Conservation (phyloP, 2,888 invertebrate genomes). For the Petrophora chlorosata region DNA sequence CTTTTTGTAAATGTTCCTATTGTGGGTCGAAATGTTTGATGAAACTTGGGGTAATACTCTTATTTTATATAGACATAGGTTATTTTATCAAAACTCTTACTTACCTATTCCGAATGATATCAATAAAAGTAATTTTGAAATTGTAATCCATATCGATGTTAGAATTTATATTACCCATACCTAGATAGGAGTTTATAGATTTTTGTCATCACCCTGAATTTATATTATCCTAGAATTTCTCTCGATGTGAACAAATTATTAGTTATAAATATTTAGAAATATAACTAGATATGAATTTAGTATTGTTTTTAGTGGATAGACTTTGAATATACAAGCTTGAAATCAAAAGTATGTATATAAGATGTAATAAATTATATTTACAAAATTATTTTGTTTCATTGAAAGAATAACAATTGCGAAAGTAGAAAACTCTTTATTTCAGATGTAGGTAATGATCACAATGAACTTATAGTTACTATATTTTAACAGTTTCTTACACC, state of each 20-base stretch:
- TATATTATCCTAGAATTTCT: constrained; percentile 13
- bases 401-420: constrained; percentile 1
- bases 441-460: constrained; percentile 11
- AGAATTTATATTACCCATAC: constrained; percentile 26
- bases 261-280: constrained; percentile 18
- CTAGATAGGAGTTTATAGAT: constrained; percentile 3
- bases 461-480: constrained; percentile 8
- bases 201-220: constrained; percentile 10
- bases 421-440: constrained; percentile 9
- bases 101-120: neutral
- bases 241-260: constrained; percentile 12
- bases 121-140: constrained; percentile 3
- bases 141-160: constrained; percentile 37
- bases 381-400: constrained; percentile 20
- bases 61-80: too few relatives aligned
- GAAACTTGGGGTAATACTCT: too few relatives aligned
- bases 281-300: constrained; percentile 28
- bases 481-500: neutral
- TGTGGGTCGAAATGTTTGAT: too few relatives aligned
- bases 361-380: constrained; percentile 59
- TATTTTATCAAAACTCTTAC: too few relatives aligned
- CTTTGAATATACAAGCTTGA: constrained; percentile 40
- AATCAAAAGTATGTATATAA: constrained; percentile 52
- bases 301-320: constrained; percentile 42
- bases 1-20: too few relatives aligned